Base-by-base conservation (phyloP, 1,140 invertebrate species). In the Lordiphosa stackelbergi region DNA sequence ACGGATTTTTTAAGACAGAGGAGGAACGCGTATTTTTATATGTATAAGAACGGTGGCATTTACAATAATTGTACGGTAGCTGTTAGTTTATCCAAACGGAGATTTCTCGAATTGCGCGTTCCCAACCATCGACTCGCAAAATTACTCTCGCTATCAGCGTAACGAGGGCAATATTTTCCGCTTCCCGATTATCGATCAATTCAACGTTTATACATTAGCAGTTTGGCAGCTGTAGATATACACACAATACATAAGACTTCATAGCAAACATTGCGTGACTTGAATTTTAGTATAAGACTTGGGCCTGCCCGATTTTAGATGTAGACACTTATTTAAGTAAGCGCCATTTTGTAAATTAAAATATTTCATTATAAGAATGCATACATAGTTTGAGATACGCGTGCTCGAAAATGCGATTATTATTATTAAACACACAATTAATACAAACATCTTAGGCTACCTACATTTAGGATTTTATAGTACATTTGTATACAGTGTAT, bases 311-410 rank as follows among this genome's bases (percentile, higher is more conserved):
- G 22, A 28, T 51, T 51, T 38, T 51, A 38, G 48, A 19, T 38
- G 35, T 38, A 51, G 11, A n/a, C 19, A 36, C 36, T 31, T 12
- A 46, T 46, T 51, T 51, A 51, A 51, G 48, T 12, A 51, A 51
- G 12, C 12, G 19, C 19, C 48, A 51, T 51, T 42, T 51, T 51
- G 48, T 51, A 51, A 51, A 51, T 24, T 40, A 51, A 51, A 38
- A 51, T 22, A n/a, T 40, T 51, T 51, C 36, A 24, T 5, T 51
- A 24, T 46, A 46, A 31, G 43, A 42, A 46, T 46, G 24, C 43
- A 46, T 13, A 31, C 11, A 46, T 46, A 46, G 4, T 31, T 46
- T 9, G 28, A 46, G 43, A 46, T 31, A 3, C 28, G 28, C 28
- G 28, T 31, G 13, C 24, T 11, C 42, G 24, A 34, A 46, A 41